These are phyloP conservation scores for Hippocampus guttulatus DNA, from an alignment of 2,113 vertebrate genomes.

Conservation along the genomic window DNA sequence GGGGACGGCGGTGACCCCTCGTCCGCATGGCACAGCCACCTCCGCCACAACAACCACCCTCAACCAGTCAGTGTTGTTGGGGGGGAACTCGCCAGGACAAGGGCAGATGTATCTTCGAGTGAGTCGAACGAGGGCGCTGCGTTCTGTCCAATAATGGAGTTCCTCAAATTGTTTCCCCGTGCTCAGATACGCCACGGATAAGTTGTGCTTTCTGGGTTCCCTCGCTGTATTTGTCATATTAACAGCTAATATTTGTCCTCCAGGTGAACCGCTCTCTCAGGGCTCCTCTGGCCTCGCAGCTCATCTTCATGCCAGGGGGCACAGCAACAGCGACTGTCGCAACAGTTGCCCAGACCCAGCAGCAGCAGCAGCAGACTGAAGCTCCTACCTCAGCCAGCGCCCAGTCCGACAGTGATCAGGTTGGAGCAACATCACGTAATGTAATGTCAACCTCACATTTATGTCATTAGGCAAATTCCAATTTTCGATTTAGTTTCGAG, in stretches of 20 bases:
- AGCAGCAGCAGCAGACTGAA: conserved; percentile 81
- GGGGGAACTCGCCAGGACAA: conserved; percentile 82
- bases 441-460: background rate
- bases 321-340: conserved; percentile 85
- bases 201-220: too few relatives aligned
- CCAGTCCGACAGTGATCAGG: conserved; percentile 91
- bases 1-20: conserved; percentile 65
- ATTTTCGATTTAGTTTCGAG: background rate
- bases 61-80: conserved; percentile 91
- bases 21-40: conserved; percentile 75
- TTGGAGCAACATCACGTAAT: conserved; percentile 38
- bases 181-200: background rate
- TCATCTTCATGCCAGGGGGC: conserved; percentile 97
- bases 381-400: conserved; percentile 75
- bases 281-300: conserved; percentile 88
- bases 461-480: background rate
- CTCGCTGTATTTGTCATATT: background rate
- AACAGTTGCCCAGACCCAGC: conserved; percentile 72
- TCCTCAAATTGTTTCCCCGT: background rate
- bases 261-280: conserved; percentile 77
- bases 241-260: background rate
- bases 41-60: conserved; percentile 79
- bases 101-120: conserved; percentile 97
- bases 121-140: conserved; percentile 29
- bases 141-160: background rate